Evolutionary conservation across 2,797 vertebrate genomes (phyloP), one percentile per base, ranked within the genome.

Genomic region (Neostethus bicornis): DNA sequence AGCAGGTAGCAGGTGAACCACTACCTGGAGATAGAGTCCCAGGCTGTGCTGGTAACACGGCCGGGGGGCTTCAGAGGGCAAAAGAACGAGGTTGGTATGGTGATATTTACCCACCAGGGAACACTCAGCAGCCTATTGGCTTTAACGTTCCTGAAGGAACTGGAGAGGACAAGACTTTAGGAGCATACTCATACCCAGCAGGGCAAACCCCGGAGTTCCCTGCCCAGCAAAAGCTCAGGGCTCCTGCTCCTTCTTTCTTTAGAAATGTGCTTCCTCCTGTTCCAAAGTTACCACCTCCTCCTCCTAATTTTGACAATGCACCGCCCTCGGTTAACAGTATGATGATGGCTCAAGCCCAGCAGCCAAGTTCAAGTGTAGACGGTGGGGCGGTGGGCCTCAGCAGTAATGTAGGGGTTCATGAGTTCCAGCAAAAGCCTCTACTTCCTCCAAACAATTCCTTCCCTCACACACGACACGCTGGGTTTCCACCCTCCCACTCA

Each of bases 1-100:
- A 92, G 19, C 79, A 90, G 35, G 90, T 94, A 7, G 87, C 90
- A 7, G 92, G 91, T 6, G 93, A 92, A 0, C 89, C 90, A 0
- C 11, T 55, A 58, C 38, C 73, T 34, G 72, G 60, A 51, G 77
- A 77, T 28, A 51, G 72, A 64, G 91, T 90, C 32, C 92, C 90
- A 70, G 92, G 94, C 3, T 84, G 89, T 57, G 35, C 39, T 8
- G 76, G 66, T 24, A 59, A 89, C 60, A 86, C 90, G 0, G 83
- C 87, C 31, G 93, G 94, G 39, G 92, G 92, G 65, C 90, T 94
- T 62, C 87, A 91, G 73, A 57, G 83, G 83, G 47, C 34, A 25
- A 72, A 41, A 19, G 75, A 83, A 12, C 58, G 55, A 16, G 56
- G 64, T 11, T 88, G 90, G 90, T 91, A 86, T n/a, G 59, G 74